A percentile compares a stretch with the other conserved stretches of the same genome.
These are phyloP conservation scores for Aproaerema taeniolella DNA, from an alignment of 2,888 invertebrate species.

Conservation along the genomic window DNA sequence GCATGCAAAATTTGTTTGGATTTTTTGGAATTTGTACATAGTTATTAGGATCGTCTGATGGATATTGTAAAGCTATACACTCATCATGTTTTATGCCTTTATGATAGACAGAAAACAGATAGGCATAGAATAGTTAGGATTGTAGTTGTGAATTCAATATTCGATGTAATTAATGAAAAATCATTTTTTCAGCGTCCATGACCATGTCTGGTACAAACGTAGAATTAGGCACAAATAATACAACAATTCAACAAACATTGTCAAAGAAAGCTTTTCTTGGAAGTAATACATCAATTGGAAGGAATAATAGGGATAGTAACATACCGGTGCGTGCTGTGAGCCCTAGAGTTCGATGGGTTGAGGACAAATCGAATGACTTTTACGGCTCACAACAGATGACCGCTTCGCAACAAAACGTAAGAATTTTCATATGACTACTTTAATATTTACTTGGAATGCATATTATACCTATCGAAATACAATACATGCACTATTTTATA, in stretches of 20 bases:
- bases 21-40: constrained; percentile 38
- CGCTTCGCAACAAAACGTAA: constrained; percentile 68
- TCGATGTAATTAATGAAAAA: no score
- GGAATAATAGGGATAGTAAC: constrained; percentile 61
- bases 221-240: constrained; percentile 67
- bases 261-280: constrained; percentile 72
- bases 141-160: no score
- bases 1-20: constrained; percentile 48
- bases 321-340: constrained; percentile 74
- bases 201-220: constrained; percentile 81
- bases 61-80: no score
- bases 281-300: constrained; percentile 70
- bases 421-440: no score
- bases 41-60: not conserved
- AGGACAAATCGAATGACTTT: constrained; percentile 61
- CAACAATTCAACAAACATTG: constrained; percentile 62
- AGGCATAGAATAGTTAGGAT: no score
- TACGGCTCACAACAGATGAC: constrained; percentile 61
- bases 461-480: no score
- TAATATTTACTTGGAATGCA: no score
- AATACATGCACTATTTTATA: no score
- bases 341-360: constrained; percentile 70
- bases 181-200: constrained; percentile 81
- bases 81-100: no score
- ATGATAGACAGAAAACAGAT: no score